Evolutionary conservation across 2,888 invertebrate genomes (phyloP), one percentile per base, ranked within the genome.

Genomic region (Alentia gelatinosa): DNA sequence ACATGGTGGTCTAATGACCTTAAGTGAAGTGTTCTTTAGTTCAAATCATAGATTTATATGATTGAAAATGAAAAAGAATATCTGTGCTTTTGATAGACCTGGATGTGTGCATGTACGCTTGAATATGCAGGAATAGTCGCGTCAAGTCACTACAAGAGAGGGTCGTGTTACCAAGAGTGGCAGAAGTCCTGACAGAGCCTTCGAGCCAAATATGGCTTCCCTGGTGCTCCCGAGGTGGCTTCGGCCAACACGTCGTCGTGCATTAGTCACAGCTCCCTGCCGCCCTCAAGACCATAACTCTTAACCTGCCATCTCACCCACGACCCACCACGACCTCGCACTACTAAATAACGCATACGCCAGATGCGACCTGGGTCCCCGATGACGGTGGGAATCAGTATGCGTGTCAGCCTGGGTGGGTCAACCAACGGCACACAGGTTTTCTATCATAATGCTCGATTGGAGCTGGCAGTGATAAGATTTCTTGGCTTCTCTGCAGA

Each of bases 401-500:
- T 26, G 74, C 26, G 30, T 33, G 26, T 26, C n/a, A n/a, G 74
- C 30, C 74, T 1, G 7, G 74, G n/a, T 26, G 12, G 33, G 74
- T 15, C 74, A 33, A 15, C 33, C 4, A 15, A 26, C 74, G n/a
- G 26, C 74, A 33, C 26, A 33, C 4, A 33, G 30, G 74, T 74
- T 33, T 33, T 74, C 74, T 74, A 74, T 74, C 74, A 74, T 74
- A 74, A 74, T 26, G 74, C n/a, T 26, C 74, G 30, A 74, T 33
- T 26, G 30, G 74, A 74, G n/a, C n/a, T 74, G 74, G 74, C 74
- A 74, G 74, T 74, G 74, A 74, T 74, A 74, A 4, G 74, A 74
- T 74, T 74, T 74, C 30, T 26, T 33, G 74, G 79, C 37, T 79
- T 39, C n/a, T 15, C n/a, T 5, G 39, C 23, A 19, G 79, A 35